Conservation (phyloP, 1,140 invertebrate genomes). For the Drosophila ercepeae region DNA sequence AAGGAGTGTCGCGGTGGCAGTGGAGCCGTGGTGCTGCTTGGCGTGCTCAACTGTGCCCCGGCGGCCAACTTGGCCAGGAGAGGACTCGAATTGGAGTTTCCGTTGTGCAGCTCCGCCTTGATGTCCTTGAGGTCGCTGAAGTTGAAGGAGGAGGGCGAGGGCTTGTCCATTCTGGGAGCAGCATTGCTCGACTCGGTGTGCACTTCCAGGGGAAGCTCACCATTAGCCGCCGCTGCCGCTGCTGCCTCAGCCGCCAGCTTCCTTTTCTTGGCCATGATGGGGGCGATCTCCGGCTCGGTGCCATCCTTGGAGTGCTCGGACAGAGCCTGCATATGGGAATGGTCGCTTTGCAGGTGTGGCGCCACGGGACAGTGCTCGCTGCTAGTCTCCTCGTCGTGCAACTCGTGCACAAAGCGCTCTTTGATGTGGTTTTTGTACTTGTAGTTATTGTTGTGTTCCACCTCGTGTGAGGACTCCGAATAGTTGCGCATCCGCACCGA, state of each 20-base stretch:
- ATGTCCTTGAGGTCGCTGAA: slow-evolving; percentile 74
- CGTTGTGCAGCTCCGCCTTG: slow-evolving; percentile 73
- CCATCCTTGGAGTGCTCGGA: slow-evolving; percentile 82
- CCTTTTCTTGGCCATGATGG: slow-evolving; percentile 79
- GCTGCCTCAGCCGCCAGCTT: slow-evolving; percentile 73
- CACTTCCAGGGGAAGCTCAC: slow-evolving; percentile 44
- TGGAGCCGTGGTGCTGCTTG: slow-evolving; percentile 77
- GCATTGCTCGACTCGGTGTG: slow-evolving; percentile 42
- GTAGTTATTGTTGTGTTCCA: slow-evolving; percentile 87
- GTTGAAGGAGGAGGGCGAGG: slow-evolving; percentile 61
- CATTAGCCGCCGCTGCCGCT: slow-evolving; percentile 64
- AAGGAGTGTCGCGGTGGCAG: slow-evolving; percentile 75
- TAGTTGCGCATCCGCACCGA: slow-evolving; percentile 80
- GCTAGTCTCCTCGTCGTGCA: slow-evolving; percentile 79
- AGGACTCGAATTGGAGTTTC: slow-evolving; percentile 62
- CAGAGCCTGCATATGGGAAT: slow-evolving; percentile 72
- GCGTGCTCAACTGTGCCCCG: slow-evolving; percentile 54
- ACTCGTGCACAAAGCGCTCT: slow-evolving; percentile 88
- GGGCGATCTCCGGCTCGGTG: slow-evolving; percentile 77
- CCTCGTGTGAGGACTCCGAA: slow-evolving; percentile 84
- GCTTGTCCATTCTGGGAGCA: slow-evolving; percentile 48
- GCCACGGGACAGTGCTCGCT: slow-evolving; percentile 68
- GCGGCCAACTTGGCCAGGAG: slow-evolving; percentile 51
- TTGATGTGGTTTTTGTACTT: slow-evolving; percentile 98
- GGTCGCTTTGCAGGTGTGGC: slow-evolving; percentile 71